phyloP scores from a whole-genome alignment of 2,797 vertebrate species.

The Harpagifer antarcticus region DNA sequence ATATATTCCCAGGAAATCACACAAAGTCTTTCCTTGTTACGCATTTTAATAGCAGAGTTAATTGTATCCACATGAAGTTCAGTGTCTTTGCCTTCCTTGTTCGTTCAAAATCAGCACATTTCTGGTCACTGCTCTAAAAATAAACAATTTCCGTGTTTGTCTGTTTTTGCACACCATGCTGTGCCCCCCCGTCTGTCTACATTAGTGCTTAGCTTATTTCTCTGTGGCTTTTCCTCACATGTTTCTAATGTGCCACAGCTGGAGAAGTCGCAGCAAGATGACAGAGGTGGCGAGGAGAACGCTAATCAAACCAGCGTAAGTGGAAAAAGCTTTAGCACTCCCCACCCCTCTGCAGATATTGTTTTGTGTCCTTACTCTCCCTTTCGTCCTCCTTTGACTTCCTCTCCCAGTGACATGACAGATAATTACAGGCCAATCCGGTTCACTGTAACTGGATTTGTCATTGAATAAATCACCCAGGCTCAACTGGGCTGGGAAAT shows the following conservation, averaged over 20 bases:
- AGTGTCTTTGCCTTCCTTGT: constrained; percentile 13
- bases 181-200: constrained; percentile 19
- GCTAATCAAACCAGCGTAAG: constrained; percentile 83
- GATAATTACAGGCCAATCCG: constrained; percentile 77
- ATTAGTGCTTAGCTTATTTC: constrained; percentile 13
- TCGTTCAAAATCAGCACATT: constrained; percentile 32
- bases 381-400: constrained; percentile 22
- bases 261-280: constrained; percentile 78
- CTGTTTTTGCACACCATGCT: constrained; percentile 21
- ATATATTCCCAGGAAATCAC: constrained; percentile 25
- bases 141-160: constrained; percentile 18
- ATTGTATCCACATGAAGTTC: constrained; percentile 25
- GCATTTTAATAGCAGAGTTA: constrained; percentile 16
- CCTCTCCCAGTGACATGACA: constrained; percentile 68
- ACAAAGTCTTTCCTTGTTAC: constrained; percentile 17
- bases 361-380: constrained; percentile 31
- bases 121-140: constrained; percentile 32
- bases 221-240: constrained; percentile 51
- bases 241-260: constrained; percentile 75
- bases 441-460: constrained; percentile 71
- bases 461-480: constrained; percentile 81
- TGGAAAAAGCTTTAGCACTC: constrained; percentile 43
- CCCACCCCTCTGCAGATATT: constrained; percentile 22
- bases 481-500: constrained; percentile 74
- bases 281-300: constrained; percentile 77